Evolutionary conservation across 2,888 invertebrate genomes (phyloP), one percentile per base, ranked within the genome.

Genomic region (Coleophora deauratella): DNA sequence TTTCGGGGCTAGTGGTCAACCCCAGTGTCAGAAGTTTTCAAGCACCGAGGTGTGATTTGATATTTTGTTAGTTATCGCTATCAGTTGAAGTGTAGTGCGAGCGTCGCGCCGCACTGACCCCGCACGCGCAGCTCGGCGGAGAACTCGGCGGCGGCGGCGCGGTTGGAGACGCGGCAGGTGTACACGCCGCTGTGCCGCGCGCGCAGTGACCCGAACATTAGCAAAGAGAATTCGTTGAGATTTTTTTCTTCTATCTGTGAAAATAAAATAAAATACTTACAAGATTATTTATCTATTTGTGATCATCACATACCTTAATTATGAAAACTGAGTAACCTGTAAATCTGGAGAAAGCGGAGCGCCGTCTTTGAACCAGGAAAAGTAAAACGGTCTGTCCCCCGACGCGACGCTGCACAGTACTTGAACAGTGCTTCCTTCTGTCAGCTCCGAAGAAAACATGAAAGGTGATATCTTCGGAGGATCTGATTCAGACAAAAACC

Each of bases 401-500:
- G 90, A 87, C 41, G 91, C 92, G 43, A 93, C 91, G 37, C 91
- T 91, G 68, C 94, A 94, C 9, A 95, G 90, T 42, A 95, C 92
- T 69, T 94, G 91, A 50, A 91, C 92, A 40, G 95, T 84, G 66
- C 94, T 91, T 52, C 94, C 92, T 78, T 95, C 91, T 66, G 93
- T 91, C 41, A 94, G 86, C 66, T 92, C 93, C 55, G 91, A 88
- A 0, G 95, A 94, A 68, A 96, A 96, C 40, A 89, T 89, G 73
- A 96, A 95, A 28, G 94, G 91, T 52, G 94, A 94, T 65, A 95
- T 91, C 57, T 94, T 91, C n/a, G 95, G 95, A 2, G 94, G 94
- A 81, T 89, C 90, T 90, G 65, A 30, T 13, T 11, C 3, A 21
- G 3, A 21, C 21, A 21, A 21, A 21, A 21, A 21, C n/a, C n/a